Evolutionary conservation across 2,797 vertebrate species (phyloP).

Genomic region (Eremophila alpestris): DNA sequence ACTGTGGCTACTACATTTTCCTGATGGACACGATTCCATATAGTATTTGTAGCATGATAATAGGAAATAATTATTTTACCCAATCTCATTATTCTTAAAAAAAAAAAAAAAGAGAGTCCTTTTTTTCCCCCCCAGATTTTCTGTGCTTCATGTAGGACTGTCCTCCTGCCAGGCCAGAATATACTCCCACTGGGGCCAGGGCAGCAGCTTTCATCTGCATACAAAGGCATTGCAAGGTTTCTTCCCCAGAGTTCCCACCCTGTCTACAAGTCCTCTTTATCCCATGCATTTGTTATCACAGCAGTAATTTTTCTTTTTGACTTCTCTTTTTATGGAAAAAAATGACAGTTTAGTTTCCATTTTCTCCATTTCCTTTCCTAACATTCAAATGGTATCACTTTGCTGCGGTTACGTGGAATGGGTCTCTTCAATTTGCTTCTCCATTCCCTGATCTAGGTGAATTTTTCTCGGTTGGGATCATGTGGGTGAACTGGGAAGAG

Average conservation of each 20-base stretch:
- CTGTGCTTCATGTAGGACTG: not conserved
- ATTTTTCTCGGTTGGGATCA: not conserved
- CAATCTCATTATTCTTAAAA: not conserved
- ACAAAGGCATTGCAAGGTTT: not conserved
- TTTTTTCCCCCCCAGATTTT: not conserved
- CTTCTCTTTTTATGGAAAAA: not conserved
- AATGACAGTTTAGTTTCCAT: not conserved
- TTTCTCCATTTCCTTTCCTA: not conserved
- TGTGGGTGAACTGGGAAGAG: not conserved
- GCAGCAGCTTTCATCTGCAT: not conserved
- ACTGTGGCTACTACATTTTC: not conserved
- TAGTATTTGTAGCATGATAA: not conserved
- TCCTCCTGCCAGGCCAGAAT: not conserved
- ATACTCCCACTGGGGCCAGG: rapidly evolving
- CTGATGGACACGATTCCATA: not conserved
- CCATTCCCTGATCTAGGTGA: not conserved
- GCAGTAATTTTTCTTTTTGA: not conserved
- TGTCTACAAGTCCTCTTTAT: not conserved
- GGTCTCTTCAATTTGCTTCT: not conserved
- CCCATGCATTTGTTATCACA: not conserved
- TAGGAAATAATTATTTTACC: not conserved
- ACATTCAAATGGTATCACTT: not conserved
- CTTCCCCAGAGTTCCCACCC: not conserved
- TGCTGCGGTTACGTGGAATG: not conserved
- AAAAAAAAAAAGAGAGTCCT: not conserved